Conservation (phyloP, 2,888 invertebrate species). For the Cephus pulcher region DNA sequence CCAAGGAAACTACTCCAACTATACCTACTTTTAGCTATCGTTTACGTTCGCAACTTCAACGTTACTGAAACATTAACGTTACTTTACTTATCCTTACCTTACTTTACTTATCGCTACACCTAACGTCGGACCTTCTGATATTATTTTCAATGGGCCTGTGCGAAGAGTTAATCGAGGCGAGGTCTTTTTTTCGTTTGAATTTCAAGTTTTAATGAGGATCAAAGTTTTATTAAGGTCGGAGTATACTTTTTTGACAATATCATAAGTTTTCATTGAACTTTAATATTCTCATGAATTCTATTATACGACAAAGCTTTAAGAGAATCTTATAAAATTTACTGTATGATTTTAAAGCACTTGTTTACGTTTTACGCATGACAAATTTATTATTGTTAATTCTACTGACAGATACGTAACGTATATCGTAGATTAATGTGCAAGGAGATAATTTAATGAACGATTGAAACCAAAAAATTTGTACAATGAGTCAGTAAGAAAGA, state of each 20-base stretch:
- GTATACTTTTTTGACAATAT: too few species aligned
- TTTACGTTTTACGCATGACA: background rate
- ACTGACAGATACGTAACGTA: background rate
- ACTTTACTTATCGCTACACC: slow-evolving; percentile 51
- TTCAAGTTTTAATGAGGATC: background rate
- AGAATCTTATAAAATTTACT: background rate
- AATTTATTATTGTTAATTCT: background rate
- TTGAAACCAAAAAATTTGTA: background rate
- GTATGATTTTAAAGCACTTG: background rate
- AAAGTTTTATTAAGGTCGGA: background rate
- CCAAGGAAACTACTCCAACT: slow-evolving; percentile 63
- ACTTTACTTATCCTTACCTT: slow-evolving; percentile 51
- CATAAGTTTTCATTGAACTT: too few species aligned
- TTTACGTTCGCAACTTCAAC: slow-evolving; percentile 63
- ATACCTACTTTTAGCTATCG: slow-evolving; percentile 60
- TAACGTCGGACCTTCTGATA: slow-evolving; percentile 38
- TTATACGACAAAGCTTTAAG: too few species aligned
- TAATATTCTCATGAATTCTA: too few species aligned
- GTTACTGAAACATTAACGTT: slow-evolving; percentile 60
- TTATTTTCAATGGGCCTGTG: slow-evolving; percentile 49
- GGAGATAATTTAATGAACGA: background rate
- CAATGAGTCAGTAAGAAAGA: background rate
- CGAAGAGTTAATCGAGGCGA: slow-evolving; percentile 36
- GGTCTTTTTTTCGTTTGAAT: background rate
- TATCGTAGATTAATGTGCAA: background rate